Evolutionary conservation across 2,888 invertebrate species (phyloP).

Genomic region (Lottia scabra): DNA sequence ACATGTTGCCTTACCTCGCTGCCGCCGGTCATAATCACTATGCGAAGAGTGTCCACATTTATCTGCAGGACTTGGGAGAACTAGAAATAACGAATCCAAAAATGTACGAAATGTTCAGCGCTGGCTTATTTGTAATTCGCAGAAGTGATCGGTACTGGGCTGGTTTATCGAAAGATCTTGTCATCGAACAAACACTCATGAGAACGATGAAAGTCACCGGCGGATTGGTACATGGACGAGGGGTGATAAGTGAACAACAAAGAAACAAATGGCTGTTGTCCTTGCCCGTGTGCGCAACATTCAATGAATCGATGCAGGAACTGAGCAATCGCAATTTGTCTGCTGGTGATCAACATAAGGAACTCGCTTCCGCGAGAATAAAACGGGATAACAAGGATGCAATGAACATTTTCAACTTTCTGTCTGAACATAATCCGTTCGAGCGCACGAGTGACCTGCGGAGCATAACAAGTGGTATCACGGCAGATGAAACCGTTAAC

Average conservation of each 20-base stretch:
- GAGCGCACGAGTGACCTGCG: slow-evolving; percentile 13
- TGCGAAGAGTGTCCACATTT: slow-evolving; percentile 29
- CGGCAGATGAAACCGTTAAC: slow-evolving; percentile 24
- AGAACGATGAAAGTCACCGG: slow-evolving; percentile 39
- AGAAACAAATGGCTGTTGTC: slow-evolving; percentile 35
- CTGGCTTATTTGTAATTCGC: slow-evolving; percentile 26
- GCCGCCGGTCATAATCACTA: slow-evolving; percentile 40
- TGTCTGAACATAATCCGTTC: slow-evolving; percentile 29
- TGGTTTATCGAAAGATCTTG: slow-evolving; percentile 43
- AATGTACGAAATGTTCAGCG: background rate
- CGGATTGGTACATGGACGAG: slow-evolving; percentile 39
- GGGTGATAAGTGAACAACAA: slow-evolving; percentile 35
- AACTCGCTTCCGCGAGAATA: slow-evolving; percentile 1
- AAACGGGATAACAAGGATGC: slow-evolving; percentile 26
- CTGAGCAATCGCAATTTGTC: slow-evolving; percentile 9
- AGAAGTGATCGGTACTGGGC: slow-evolving; percentile 41
- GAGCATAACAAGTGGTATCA: slow-evolving; percentile 33
- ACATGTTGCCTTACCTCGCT: slow-evolving; percentile 20
- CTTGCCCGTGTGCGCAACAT: slow-evolving; percentile 32
- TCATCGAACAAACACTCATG: slow-evolving; percentile 48
- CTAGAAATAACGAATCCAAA: background rate
- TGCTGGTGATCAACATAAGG: slow-evolving; percentile 32
- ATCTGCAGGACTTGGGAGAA: slow-evolving; percentile 24
- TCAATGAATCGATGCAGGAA: slow-evolving; percentile 32
- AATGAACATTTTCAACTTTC: slow-evolving; percentile 12